Base-by-base conservation (phyloP, 2,888 invertebrate genomes). In the Caenorhabditis angaria region DNA sequence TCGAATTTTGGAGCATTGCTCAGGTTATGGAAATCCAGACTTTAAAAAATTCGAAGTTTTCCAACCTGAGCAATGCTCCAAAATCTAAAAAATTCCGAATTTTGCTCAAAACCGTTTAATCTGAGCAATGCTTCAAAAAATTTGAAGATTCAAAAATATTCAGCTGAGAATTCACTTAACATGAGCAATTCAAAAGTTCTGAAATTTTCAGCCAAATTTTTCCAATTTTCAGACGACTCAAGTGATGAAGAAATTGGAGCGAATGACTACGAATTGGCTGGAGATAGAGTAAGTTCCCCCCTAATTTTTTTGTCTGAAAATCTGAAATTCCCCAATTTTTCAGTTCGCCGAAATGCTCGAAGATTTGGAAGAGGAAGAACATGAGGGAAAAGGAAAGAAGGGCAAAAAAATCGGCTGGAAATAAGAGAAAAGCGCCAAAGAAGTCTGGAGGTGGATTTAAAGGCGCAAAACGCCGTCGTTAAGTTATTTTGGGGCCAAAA, bases 321-420 rank as follows among this genome's bases (percentile, higher is more conserved):
- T 48, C 12, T 32, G 32, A 32, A 8, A 6, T n/a, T n/a, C n/a
- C n/a, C n/a, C n/a, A n/a, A n/a, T 47, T 12, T 53, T 70, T 62
- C 61, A 79, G 67, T 80, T 79, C 59, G 82, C 77, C 8, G 79
- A 76, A 24, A 74, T 77, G 74, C 59, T 82, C 35, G 82, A 82
- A 65, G 81, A 82, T 22, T 55, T 73, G 51, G 73, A 76, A 29
- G 82, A 82, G 6, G 80, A 76, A 18, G 76, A 75, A n/a, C 63
- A 71, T 25, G 51, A 58, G 12, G 35, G 57, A 18, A 72, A 71
- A 50, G 53, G 48, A 22, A 47, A 28, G 20, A 70, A 61, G 55
- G 51, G 51, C 6, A 20, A 51, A 25, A 56, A 56, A 32, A 6
- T 2, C 35, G 47, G 47, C 35, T 4, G 28, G n/a, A 57, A 41